Conservation (phyloP, 1,140 invertebrate genomes). For the Danaus plexippus region DNA sequence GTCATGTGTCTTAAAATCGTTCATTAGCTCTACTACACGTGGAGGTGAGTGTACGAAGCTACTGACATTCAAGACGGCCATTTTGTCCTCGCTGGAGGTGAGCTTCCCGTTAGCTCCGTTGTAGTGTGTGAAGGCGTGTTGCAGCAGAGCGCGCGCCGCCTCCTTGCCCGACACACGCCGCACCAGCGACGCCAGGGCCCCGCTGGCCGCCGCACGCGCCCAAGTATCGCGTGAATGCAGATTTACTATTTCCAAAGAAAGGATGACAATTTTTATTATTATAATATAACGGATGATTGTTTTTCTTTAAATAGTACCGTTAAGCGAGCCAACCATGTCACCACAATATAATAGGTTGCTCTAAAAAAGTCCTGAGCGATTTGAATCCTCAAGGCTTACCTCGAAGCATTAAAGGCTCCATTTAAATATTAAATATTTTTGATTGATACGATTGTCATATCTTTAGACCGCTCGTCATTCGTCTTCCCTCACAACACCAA, state of each 20-base stretch:
- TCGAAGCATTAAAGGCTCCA: no score
- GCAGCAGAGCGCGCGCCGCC: slow-evolving; percentile 79
- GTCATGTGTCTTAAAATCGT: no score
- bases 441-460: no score
- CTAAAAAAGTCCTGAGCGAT: no score
- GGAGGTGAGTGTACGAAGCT: not conserved
- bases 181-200: slow-evolving; percentile 78
- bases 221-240: slow-evolving; percentile 87
- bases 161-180: slow-evolving; percentile 73
- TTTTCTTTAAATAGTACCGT: not conserved
- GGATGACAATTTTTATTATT: not conserved
- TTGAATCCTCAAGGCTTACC: no score
- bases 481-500: slow-evolving; percentile 36
- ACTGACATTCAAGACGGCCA: slow-evolving; percentile 85
- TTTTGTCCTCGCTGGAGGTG: slow-evolving; percentile 89
- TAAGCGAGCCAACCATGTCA: no score
- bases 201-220: slow-evolving; percentile 79
- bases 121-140: slow-evolving; percentile 85
- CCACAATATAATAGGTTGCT: no score
- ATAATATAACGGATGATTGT: slow-evolving; percentile 1
- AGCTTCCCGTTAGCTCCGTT: slow-evolving; percentile 94
- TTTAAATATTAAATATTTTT: no score
- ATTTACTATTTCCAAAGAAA: slow-evolving; percentile 71
- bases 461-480: no score
- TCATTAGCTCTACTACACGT: no score